Conservation (phyloP, 2,797 vertebrate species). For the Manis pentadactyla region DNA sequence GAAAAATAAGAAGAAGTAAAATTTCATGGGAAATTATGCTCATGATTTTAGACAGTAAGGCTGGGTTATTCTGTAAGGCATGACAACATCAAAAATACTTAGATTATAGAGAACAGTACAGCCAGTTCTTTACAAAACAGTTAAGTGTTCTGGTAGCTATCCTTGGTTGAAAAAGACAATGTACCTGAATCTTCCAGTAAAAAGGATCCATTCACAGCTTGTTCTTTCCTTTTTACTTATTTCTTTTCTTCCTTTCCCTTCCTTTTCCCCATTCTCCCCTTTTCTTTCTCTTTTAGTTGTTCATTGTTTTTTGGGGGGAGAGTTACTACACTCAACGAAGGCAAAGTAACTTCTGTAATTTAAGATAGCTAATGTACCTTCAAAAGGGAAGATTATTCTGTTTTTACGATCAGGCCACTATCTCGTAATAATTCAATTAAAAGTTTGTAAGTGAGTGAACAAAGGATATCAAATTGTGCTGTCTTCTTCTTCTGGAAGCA, state of each 20-base stretch:
- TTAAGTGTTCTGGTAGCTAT: background rate
- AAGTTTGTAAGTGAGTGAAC: background rate
- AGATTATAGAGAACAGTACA: constrained; percentile 9
- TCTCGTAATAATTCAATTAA: constrained; percentile 5
- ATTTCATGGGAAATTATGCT: constrained; percentile 64
- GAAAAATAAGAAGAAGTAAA: constrained; percentile 62
- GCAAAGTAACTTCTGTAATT: constrained; percentile 25
- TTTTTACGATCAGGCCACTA: constrained; percentile 3
- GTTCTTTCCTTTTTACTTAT: background rate
- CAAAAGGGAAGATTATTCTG: background rate
- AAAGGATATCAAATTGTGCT: background rate
- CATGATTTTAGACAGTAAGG: constrained; percentile 25
- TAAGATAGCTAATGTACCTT: background rate
- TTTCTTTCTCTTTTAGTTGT: background rate
- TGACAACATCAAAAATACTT: constrained; percentile 1
- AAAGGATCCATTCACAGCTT: background rate
- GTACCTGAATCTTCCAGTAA: background rate
- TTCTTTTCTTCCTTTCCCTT: background rate
- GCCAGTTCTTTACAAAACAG: background rate
- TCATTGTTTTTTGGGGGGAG: background rate
- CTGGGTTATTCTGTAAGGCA: constrained; percentile 22
- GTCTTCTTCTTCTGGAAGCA: background rate
- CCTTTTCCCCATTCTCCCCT: background rate
- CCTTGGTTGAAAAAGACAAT: background rate
- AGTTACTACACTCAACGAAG: background rate